Conservation (phyloP, 2,113 vertebrate genomes). For the Tetrao urogallus region DNA sequence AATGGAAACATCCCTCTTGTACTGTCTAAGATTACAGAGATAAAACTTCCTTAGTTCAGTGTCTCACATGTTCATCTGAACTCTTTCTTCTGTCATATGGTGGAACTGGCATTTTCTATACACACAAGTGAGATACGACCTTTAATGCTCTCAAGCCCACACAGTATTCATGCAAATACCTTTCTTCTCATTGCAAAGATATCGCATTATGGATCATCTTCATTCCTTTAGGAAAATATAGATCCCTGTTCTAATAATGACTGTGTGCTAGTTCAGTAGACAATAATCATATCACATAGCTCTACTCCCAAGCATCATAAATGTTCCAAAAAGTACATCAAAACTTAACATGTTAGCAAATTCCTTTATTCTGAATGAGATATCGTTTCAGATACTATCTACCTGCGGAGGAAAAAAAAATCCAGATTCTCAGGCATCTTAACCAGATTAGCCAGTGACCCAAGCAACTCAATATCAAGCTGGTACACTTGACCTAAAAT, state of each 20-base stretch:
- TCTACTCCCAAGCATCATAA: neutral
- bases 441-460: neutral
- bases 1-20: neutral
- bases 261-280: neutral
- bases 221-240: neutral
- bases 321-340: neutral
- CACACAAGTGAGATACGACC: constrained; percentile 24
- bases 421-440: neutral
- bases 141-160: neutral
- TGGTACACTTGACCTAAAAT: neutral
- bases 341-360: neutral
- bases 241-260: neutral
- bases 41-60: neutral
- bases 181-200: neutral
- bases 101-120: constrained; percentile 1
- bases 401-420: neutral
- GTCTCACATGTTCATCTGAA: constrained; percentile 16
- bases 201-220: neutral
- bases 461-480: neutral
- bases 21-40: constrained; percentile 12
- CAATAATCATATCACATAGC: neutral
- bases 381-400: neutral
- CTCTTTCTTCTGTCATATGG: neutral
- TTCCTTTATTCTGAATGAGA: neutral
- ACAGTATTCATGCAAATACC: neutral